These are phyloP conservation scores for Hydrozoanthus gracilis DNA, from an alignment of 92 coral and sea anemone species.

Conservation along the genomic window DNA sequence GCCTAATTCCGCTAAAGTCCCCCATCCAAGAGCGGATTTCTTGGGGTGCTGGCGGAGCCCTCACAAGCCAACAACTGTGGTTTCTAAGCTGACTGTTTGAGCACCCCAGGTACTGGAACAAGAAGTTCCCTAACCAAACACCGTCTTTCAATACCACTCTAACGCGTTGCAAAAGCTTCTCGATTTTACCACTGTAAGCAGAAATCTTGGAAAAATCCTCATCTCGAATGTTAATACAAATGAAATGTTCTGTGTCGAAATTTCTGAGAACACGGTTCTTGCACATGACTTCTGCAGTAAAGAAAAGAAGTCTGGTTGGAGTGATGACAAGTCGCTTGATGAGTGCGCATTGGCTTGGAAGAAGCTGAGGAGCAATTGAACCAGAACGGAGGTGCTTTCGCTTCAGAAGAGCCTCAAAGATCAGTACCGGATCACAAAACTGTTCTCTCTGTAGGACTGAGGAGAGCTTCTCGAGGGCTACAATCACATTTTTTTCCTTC, in stretches of 20 bases:
- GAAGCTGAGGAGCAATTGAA: constrained; percentile 56
- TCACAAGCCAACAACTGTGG: constrained; percentile 98
- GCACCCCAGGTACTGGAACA: constrained; percentile 84
- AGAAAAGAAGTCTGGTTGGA: constrained; percentile 86
- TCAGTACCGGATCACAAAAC: constrained; percentile 84
- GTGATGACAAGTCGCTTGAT: constrained; percentile 92
- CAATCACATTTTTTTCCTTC: constrained; percentile 56
- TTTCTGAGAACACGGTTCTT: constrained; percentile 93
- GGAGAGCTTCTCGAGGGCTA: constrained; percentile 72
- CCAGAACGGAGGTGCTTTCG: constrained; percentile 54
- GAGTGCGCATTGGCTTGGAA: constrained; percentile 87
- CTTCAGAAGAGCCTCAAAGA: constrained; percentile 63
- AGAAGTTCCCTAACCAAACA: constrained; percentile 66
- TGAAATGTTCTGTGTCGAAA: constrained; percentile 72
- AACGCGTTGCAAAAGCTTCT: constrained; percentile 63
- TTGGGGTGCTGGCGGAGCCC: constrained; percentile 70
- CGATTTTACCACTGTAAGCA: constrained; percentile 69
- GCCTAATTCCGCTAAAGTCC: constrained; percentile 90
- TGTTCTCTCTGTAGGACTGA: constrained; percentile 57
- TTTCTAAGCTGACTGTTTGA: constrained; percentile 96
- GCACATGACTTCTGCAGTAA: constrained; percentile 91
- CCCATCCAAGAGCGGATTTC: constrained; percentile 97
- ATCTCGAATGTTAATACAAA: constrained; percentile 87
- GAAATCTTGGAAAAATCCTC: constrained; percentile 94
- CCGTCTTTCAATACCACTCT: constrained; percentile 70